Base-by-base conservation (phyloP, 2,888 invertebrate genomes). In the Aplocera efformata region DNA sequence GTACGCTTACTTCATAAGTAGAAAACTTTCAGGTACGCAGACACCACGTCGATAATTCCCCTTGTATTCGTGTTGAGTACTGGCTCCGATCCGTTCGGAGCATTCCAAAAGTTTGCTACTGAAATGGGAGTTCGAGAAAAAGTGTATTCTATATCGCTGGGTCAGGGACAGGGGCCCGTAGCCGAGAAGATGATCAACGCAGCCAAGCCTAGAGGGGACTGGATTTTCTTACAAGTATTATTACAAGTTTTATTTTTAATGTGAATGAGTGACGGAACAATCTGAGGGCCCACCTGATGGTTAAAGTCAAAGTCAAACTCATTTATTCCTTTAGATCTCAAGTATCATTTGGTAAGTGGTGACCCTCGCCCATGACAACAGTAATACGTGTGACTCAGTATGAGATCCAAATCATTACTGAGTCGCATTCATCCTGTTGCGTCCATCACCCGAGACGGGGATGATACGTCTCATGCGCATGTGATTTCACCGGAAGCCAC, bases 41-140 rank as follows among this genome's bases (percentile, higher is more conserved):
- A 94, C 53, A 95, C 93, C 1, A 90, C 93, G 0, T 89, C 90
- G 28, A 79, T 90, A 0, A 95, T 92, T 1, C 97, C 97, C 0
- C 78, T 97, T 1, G 92, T 97, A 28, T 97, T 97, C 71, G 93
- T 97, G 0, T 80, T 97, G 39, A 96, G 95, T 54, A 93, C 95
- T 0, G 97, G 97, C 0, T 96, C 96, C 0, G 97, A 97, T 89
- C 96, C 96, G 0, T 94, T 96, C 71, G 91, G 93, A 10, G 92
- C 92, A 0, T 96, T 97, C 63, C 92, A 93, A 48, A 92, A 94
- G 68, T 95, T 97, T 63, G 94, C 96, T 0, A 84, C 89, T 0
- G 94, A 94, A 53, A 93, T 93, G 90, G 93, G 93, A 3, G 92
- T 90, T 67, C 81, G 88, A 26, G 93, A 91, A 3, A 91, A 90